Conservation (phyloP, 2,113 vertebrate genomes). For the Macrotus californicus region DNA sequence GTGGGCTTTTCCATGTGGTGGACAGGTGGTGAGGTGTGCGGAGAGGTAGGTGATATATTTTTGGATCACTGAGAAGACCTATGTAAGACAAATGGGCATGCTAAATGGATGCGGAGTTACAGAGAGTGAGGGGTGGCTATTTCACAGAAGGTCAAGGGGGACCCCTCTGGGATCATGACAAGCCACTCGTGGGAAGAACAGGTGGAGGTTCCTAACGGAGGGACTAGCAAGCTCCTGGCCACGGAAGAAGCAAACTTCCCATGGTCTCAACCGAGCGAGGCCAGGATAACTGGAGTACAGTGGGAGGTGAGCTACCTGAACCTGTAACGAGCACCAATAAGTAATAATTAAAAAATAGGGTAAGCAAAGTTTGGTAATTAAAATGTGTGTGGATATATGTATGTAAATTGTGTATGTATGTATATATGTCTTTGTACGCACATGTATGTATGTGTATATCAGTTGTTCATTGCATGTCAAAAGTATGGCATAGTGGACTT, state of each 20-base stretch:
- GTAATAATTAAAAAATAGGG: not conserved
- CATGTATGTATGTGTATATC: not conserved
- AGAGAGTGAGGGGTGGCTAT: not conserved
- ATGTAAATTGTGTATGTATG: not conserved
- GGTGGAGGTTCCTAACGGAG: not conserved
- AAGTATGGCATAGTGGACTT: not conserved
- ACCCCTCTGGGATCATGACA: not conserved
- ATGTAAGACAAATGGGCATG: not conserved
- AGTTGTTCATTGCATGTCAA: not conserved
- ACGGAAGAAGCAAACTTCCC: not conserved
- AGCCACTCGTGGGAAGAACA: not conserved
- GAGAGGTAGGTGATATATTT: not conserved
- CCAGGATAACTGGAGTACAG: not conserved
- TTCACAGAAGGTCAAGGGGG: not conserved
- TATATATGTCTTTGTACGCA: not conserved
- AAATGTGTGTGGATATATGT: not conserved
- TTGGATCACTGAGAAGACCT: not conserved
- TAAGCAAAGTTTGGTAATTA: not conserved
- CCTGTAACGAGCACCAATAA: not conserved
- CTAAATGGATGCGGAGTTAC: not conserved
- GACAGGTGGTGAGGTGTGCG: not conserved
- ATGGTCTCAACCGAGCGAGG: not conserved
- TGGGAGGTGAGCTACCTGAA: not conserved
- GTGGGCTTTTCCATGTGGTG: not conserved
- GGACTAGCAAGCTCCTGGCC: not conserved